A percentile compares a stretch with the other conserved stretches of the same genome.
Evolutionary conservation across 2,113 vertebrate species (phyloP).

Genomic region (Stigmatopora nigra): DNA sequence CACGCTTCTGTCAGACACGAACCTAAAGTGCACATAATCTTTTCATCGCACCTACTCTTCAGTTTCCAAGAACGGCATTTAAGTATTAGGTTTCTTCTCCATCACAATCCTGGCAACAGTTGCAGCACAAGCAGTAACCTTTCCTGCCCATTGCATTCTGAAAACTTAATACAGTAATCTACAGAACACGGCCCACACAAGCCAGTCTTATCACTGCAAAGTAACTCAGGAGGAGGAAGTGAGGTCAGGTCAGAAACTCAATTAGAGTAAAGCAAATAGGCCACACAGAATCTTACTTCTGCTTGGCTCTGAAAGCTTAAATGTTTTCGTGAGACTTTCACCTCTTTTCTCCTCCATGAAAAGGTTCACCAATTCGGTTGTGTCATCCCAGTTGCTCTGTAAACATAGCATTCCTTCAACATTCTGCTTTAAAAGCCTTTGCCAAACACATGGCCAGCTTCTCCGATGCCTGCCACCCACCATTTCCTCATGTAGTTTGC

Average conservation of each 20-base stretch:
- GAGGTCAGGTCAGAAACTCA: conserved; percentile 62
- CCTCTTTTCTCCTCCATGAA: conserved; percentile 30
- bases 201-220: conserved; percentile 53
- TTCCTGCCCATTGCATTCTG: conserved; percentile 50
- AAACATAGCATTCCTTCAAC: conserved; percentile 23
- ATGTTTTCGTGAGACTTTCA: conserved; percentile 29
- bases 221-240: conserved; percentile 46
- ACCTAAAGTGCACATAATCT: conserved; percentile 27
- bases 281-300: conserved; percentile 33
- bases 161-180: conserved; percentile 47
- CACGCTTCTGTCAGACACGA: conserved; percentile 27
- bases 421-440: conserved; percentile 34
- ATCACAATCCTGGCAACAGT: conserved; percentile 29
- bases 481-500: conserved; percentile 41
- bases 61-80: conserved; percentile 21
- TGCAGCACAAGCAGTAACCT: conserved; percentile 30
- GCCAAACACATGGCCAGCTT: conserved; percentile 30
- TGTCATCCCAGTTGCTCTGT: background rate
- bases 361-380: conserved; percentile 28
- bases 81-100: conserved; percentile 37
- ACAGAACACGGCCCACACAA: conserved; percentile 54
- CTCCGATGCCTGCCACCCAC: conserved; percentile 45
- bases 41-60: conserved; percentile 27
- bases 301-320: conserved; percentile 6
- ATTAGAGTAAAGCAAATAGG: conserved; percentile 40